Conservation (phyloP, 2,113 vertebrate species). For the Clarias magur region DNA sequence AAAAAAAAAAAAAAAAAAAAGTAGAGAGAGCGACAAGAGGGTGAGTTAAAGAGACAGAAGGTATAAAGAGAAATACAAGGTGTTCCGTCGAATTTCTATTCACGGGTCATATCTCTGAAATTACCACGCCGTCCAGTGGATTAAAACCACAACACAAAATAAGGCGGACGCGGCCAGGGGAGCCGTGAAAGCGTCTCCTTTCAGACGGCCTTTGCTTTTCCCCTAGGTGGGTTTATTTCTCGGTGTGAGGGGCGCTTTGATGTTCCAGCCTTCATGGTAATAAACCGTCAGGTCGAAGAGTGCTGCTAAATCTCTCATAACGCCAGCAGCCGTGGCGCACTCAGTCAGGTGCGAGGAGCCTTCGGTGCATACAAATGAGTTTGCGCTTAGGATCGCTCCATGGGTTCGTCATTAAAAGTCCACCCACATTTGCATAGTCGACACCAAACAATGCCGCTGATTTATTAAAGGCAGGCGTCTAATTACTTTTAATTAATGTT, state of each 20-base stretch:
- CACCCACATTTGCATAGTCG: constrained; percentile 32
- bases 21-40: background rate
- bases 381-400: constrained; percentile 8
- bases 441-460: constrained; percentile 36
- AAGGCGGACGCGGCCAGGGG: background rate
- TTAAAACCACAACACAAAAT: constrained; percentile 43
- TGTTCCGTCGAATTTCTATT: constrained; percentile 30
- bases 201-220: constrained; percentile 25
- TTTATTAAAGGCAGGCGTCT: constrained; percentile 40
- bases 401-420: constrained; percentile 34
- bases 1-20: background rate
- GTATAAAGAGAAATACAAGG: constrained; percentile 15
- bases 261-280: constrained; percentile 33
- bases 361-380: constrained; percentile 38
- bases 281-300: constrained; percentile 15
- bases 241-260: constrained; percentile 27
- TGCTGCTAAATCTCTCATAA: constrained; percentile 13
- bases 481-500: constrained; percentile 44
- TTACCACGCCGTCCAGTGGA: constrained; percentile 28
- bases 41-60: constrained; percentile 8
- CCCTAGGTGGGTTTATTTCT: constrained; percentile 26
- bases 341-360: constrained; percentile 14
- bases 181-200: constrained; percentile 17
- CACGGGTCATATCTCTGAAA: constrained; percentile 35
- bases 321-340: background rate